Conservation (phyloP, 2,888 invertebrate species). For the Ectemnius cavifrons region DNA sequence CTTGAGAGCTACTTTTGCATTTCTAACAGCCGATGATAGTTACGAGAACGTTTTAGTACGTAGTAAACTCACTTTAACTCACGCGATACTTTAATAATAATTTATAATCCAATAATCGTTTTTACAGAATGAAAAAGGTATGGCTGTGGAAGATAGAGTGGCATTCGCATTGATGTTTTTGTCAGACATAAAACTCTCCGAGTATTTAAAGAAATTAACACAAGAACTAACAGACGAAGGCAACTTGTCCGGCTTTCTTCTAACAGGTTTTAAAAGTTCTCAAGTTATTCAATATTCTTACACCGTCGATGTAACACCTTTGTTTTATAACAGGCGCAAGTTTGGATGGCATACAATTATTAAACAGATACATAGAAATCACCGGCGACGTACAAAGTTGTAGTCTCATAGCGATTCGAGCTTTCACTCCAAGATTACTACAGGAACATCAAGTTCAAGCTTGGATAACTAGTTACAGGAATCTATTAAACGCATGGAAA, state of each 20-base stretch:
- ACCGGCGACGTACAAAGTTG: constrained; percentile 96
- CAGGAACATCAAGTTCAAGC: constrained; percentile 82
- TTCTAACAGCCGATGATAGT: constrained; percentile 89
- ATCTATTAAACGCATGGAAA: constrained; percentile 92
- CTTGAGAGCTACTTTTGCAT: constrained; percentile 93
- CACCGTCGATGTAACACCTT: not conserved
- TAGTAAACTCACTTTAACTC: constrained; percentile 25
- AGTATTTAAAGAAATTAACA: constrained; percentile 87
- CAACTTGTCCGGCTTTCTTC: constrained; percentile 89
- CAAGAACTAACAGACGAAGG: constrained; percentile 87
- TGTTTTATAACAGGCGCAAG: constrained; percentile 82
- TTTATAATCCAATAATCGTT: not conserved
- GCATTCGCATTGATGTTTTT: constrained; percentile 95
- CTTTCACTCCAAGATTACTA: constrained; percentile 86
- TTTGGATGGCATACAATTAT: constrained; percentile 86
- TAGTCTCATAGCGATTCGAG: constrained; percentile 88
- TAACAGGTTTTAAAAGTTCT: constrained; percentile 82
- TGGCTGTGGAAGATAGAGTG: constrained; percentile 92
- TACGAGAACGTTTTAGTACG: constrained; percentile 88
- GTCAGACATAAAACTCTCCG: constrained; percentile 87
- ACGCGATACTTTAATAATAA: no score
- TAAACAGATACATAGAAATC: constrained; percentile 92
- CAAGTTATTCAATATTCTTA: no score
- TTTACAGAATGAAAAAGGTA: constrained; percentile 87
- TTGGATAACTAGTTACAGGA: constrained; percentile 90